These are phyloP conservation scores for Stomatorhinus walkeri DNA, from an alignment of 2,797 vertebrate genomes.

Conservation along the genomic window DNA sequence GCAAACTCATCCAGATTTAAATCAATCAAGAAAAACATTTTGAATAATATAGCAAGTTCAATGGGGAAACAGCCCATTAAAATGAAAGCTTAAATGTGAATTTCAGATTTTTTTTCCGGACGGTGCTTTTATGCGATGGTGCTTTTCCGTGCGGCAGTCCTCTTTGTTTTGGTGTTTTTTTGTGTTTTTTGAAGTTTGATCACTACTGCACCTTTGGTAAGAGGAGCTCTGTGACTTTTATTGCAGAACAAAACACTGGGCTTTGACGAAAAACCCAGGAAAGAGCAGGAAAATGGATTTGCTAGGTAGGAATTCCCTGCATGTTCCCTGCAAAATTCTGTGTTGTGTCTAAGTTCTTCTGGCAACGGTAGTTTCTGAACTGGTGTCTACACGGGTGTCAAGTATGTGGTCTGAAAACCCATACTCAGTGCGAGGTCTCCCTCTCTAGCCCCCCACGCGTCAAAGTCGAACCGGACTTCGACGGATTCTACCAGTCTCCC, in stretches of 20 bases:
- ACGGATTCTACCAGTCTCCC: conserved; percentile 68
- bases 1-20: not conserved
- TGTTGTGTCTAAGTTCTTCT: not conserved
- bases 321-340: not conserved
- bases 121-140: not conserved
- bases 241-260: conserved; percentile 64
- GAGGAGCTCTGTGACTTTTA: conserved; percentile 30
- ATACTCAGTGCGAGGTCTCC: not conserved
- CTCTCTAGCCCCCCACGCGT: conserved; percentile 66
- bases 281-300: conserved; percentile 89
- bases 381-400: not conserved
- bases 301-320: conserved; percentile 59
- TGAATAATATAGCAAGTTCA: not conserved
- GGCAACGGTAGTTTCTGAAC: not conserved
- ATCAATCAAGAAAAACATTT: not conserved
- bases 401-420: not conserved
- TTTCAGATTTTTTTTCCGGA: not conserved
- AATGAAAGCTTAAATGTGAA: not conserved
- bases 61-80: not conserved
- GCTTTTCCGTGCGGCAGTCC: not conserved
- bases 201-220: not conserved
- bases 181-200: not conserved
- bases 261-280: conserved; percentile 75
- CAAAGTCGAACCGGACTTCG: conserved; percentile 80
- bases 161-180: not conserved